Evolutionary conservation across 2,888 invertebrate genomes (phyloP).

Genomic region (Lepidocyrtinus sp.): DNA sequence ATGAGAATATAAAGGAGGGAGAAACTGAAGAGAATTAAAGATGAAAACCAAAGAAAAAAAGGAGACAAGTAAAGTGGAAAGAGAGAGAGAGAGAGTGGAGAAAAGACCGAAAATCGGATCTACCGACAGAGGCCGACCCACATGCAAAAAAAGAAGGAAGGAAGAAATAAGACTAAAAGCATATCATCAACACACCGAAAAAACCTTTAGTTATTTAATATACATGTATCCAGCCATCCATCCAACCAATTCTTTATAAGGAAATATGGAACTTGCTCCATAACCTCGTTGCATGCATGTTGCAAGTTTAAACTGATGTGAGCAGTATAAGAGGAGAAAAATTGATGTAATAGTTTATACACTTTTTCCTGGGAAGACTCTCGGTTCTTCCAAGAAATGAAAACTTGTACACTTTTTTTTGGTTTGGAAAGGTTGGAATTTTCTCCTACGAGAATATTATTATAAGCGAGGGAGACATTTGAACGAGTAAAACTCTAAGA

Average conservation of each 20-base stretch:
- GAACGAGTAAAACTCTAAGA: slow-evolving; percentile 27
- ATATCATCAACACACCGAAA: slow-evolving; percentile 14
- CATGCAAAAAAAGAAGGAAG: slow-evolving; percentile 39
- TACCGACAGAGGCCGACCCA: slow-evolving; percentile 56
- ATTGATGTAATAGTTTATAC: slow-evolving; percentile 13
- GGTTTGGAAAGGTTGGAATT: slow-evolving; percentile 35
- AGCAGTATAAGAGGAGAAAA: neutral
- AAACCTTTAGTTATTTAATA: neutral
- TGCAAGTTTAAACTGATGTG: neutral
- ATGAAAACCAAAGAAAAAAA: slow-evolving; percentile 48
- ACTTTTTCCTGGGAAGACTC: slow-evolving; percentile 14
- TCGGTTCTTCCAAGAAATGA: neutral
- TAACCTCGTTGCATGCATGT: neutral
- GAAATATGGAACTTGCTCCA: neutral
- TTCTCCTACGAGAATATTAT: slow-evolving; percentile 40
- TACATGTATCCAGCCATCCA: neutral
- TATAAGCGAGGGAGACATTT: slow-evolving; percentile 54
- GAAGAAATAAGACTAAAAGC: slow-evolving; percentile 46
- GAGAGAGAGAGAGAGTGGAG: slow-evolving; percentile 20
- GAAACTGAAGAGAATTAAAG: slow-evolving; percentile 58
- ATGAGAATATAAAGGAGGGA: slow-evolving; percentile 34
- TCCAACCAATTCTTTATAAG: neutral
- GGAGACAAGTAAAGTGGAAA: slow-evolving; percentile 15
- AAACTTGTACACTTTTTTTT: slow-evolving; percentile 24
- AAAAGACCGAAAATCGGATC: slow-evolving; percentile 55